Percentiles rank a stretch among this genome's conserved stretches.
Conservation (phyloP, 2,797 vertebrate genomes). For the Peromyscus attwateri region DNA sequence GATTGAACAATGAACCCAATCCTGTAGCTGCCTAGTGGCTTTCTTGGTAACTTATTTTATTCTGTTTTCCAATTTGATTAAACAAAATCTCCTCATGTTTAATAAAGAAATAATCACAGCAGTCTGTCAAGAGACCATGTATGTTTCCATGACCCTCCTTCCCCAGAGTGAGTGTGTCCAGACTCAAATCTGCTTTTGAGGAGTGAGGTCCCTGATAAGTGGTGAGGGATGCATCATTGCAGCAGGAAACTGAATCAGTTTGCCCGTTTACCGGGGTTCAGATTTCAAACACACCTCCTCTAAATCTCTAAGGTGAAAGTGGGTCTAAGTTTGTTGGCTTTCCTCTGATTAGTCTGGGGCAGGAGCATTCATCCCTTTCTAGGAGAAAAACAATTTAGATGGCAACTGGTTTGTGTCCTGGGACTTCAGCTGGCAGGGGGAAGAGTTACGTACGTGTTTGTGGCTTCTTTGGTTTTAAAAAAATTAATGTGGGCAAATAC, state of each 20-base stretch:
- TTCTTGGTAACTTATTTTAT: neutral
- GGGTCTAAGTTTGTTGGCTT: constrained; percentile 43
- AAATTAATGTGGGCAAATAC: constrained; percentile 62
- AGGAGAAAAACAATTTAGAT: constrained; percentile 78
- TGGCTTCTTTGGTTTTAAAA: constrained; percentile 73
- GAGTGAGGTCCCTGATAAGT: neutral
- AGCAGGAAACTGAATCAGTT: neutral
- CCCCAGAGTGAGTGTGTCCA: neutral
- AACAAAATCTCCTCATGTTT: neutral
- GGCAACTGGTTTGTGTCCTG: constrained; percentile 77
- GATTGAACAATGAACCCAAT: neutral
- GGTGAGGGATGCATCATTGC: neutral
- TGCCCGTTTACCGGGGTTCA: neutral
- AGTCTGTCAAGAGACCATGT: neutral
- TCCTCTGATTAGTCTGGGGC: constrained; percentile 59
- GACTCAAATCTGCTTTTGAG: neutral
- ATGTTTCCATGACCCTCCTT: neutral
- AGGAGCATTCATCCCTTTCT: constrained; percentile 48
- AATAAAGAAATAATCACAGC: neutral
- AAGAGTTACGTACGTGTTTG: constrained; percentile 65
- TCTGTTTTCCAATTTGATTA: constrained; percentile 4
- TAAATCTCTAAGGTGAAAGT: neutral
- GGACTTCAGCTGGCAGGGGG: constrained; percentile 69
- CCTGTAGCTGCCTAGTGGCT: neutral
- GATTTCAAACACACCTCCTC: neutral